Percentiles rank a stretch among this genome's conserved stretches.
Evolutionary conservation across 2,797 vertebrate genomes (phyloP).

Genomic region (Crossoptilon crossoptilon): DNA sequence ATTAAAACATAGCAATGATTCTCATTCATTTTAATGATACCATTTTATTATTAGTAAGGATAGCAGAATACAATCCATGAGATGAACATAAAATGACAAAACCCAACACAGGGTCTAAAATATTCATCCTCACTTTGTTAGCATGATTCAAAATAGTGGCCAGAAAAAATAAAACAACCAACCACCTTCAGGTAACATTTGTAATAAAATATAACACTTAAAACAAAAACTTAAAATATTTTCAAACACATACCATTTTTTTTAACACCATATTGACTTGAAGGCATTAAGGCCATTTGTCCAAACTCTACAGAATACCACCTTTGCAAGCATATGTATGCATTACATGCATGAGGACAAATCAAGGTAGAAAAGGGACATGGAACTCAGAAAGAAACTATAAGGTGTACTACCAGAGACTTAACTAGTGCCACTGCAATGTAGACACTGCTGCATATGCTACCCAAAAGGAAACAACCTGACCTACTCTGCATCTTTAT

Average conservation of each 20-base stretch:
- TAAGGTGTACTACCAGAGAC: neutral
- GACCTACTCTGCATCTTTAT: neutral
- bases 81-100: neutral
- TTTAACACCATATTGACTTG: neutral
- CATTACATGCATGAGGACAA: neutral
- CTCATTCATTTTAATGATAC: neutral
- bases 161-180: neutral
- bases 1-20: accelerated
- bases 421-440: neutral
- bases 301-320: neutral
- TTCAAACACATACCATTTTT: neutral
- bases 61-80: neutral
- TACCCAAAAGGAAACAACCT: neutral
- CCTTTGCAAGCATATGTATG: neutral
- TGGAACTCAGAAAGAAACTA: neutral
- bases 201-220: neutral
- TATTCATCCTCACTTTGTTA: neutral
- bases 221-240: neutral
- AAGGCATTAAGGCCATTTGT: neutral
- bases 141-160: neutral
- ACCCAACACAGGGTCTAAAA: neutral
- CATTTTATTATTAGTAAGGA: neutral
- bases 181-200: neutral
- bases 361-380: neutral
- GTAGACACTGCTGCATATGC: neutral